Base-by-base conservation (phyloP, 2,888 invertebrate species). In the Hofmannophila pseudospretella region DNA sequence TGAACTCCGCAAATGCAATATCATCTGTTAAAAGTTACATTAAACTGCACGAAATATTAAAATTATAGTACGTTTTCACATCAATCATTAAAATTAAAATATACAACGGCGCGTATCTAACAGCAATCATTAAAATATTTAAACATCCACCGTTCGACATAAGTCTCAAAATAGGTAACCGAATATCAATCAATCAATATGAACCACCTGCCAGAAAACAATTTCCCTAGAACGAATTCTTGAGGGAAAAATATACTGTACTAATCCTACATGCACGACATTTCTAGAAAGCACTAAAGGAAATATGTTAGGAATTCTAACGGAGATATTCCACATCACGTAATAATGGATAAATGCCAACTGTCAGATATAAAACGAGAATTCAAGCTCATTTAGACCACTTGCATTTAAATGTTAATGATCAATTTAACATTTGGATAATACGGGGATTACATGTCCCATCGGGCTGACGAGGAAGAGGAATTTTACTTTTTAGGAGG, bases 261-360 rank as follows among this genome's bases (percentile, higher is more conserved):
- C n/a, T n/a, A n/a, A n/a, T n/a, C n/a, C n/a, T n/a, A n/a, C n/a
- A 16, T 16, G 16, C 5, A 16, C 5, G 5, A 5, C 16, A 16
- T 16, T 16, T 16, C 16, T 16, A 16, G 16, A 16, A 16, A 16
- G 16, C 16, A 16, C 5, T 5, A 16, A 5, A 5, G 16, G 5
- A 16, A 16, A 16, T 16, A 16, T 3, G 3, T 4, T 5, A 16
- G 5, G 34, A 42, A 8, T 36, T 48, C 48, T 38, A 13, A 37
- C 37, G 16, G 25, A 16, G 30, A 32, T 41, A 16, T 16, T 3
- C 29, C 30, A 35, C 41, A 42, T 47, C 37, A 22, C 22, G 22
- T 26, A 7, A 34, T 43, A 33, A 37, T 34, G 23, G 39, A 34
- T 31, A 31, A 27, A 31, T 11, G 31, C 34, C 34, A 31, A 27